Conservation (phyloP, 2,113 vertebrate species). For the Eublepharis macularius region DNA sequence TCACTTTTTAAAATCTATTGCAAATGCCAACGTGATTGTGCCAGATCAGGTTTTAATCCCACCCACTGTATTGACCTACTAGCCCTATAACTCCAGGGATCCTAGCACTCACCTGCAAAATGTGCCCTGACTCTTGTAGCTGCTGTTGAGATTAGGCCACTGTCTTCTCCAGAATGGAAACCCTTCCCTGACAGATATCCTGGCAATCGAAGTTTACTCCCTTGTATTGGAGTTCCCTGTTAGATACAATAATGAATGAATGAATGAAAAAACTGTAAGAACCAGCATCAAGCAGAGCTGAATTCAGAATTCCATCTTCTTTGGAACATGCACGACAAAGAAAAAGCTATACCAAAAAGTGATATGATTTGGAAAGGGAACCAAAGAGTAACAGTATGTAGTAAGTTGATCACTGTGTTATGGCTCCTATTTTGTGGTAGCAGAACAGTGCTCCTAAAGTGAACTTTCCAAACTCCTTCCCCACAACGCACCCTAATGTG, state of each 20-base stretch:
- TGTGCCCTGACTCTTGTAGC: slow-evolving; percentile 89
- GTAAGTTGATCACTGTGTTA: neutral
- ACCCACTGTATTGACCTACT: neutral
- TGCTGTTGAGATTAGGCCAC: slow-evolving; percentile 86
- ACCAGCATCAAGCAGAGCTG: neutral
- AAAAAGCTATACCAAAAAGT: slow-evolving; percentile 8
- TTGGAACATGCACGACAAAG: slow-evolving; percentile 14
- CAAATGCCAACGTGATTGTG: neutral
- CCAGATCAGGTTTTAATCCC: neutral
- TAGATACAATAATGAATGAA: neutral
- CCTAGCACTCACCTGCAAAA: slow-evolving; percentile 77
- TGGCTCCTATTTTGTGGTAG: neutral
- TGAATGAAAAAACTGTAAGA: rapidly evolving
- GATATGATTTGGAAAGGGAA: neutral
- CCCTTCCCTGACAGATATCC: slow-evolving; percentile 96
- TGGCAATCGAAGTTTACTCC: slow-evolving; percentile 94
- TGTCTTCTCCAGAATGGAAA: slow-evolving; percentile 93
- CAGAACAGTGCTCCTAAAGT: too few species aligned
- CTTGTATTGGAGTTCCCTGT: slow-evolving; percentile 91
- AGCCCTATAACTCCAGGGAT: neutral
- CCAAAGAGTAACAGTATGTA: slow-evolving; percentile 11
- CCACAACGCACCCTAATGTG: too few species aligned
- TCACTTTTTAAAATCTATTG: neutral
- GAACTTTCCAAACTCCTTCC: too few species aligned
- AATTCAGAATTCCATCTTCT: neutral